phyloP scores from a whole-genome alignment of 2,113 vertebrate genomes.

The Benitochromis conjunctus region DNA sequence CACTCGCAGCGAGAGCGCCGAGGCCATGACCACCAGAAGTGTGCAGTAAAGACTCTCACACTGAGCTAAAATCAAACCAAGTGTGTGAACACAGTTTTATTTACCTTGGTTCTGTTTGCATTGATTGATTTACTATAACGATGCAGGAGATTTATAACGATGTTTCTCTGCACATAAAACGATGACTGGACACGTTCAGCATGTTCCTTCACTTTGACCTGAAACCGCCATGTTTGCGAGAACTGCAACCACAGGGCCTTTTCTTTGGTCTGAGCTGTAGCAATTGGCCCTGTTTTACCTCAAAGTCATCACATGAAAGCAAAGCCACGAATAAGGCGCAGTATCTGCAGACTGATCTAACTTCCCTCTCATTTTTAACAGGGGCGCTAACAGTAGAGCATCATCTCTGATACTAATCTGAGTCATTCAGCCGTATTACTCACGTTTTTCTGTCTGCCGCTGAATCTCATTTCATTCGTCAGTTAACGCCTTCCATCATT shows the following conservation, averaged over 20 bases:
- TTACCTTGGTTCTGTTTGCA: background rate
- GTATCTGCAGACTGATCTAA: background rate
- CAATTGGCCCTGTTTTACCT: background rate
- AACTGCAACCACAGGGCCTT: background rate
- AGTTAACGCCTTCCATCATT: background rate
- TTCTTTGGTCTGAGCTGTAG: background rate
- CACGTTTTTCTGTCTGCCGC: background rate
- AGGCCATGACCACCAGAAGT: no score
- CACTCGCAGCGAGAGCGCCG: no score
- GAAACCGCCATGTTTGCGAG: background rate
- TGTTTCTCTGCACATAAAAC: background rate
- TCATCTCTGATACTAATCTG: background rate
- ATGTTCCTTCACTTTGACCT: background rate
- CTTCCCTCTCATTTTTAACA: background rate
- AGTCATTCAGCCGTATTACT: background rate
- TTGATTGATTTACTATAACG: background rate
- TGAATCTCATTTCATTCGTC: background rate
- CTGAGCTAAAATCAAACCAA: no score
- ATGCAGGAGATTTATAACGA: background rate
- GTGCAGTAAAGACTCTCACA: no score
- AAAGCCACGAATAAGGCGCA: background rate
- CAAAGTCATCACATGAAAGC: background rate
- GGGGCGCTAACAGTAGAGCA: background rate
- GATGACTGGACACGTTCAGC: background rate
- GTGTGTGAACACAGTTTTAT: no score